Conservation (phyloP, 2,113 vertebrate species). For the Solenodon paradoxus region DNA sequence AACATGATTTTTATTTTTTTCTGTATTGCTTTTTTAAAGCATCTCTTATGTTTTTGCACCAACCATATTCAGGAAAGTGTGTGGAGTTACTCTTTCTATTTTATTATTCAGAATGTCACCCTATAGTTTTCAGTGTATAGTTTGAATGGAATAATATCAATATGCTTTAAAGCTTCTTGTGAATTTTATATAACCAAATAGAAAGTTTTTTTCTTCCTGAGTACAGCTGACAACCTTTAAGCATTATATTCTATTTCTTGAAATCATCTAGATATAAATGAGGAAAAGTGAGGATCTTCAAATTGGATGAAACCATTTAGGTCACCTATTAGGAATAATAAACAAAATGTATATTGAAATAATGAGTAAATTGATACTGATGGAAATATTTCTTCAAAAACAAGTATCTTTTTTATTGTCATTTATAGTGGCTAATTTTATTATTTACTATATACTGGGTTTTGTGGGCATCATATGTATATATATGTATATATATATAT, state of each 20-base stretch:
- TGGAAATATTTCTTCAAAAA: neutral
- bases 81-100: neutral
- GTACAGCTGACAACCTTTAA: neutral
- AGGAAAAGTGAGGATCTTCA: neutral
- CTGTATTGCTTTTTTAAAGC: neutral
- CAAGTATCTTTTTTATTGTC: neutral
- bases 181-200: neutral
- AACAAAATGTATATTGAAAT: neutral
- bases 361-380: neutral
- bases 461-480: neutral
- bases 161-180: neutral
- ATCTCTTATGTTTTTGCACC: neutral
- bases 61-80: neutral
- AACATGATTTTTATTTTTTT: neutral
- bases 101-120: neutral
- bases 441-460: neutral
- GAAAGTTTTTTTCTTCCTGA: neutral
- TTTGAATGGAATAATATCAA: neutral
- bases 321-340: neutral
- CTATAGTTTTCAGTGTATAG: neutral
- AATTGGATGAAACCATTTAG: neutral
- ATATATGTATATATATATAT: too few relatives aligned
- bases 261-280: neutral
- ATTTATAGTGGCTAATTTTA: neutral
- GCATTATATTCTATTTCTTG: neutral